These are phyloP conservation scores for Cantharis flavilabris DNA, from an alignment of 2,888 invertebrate genomes.

Conservation along the genomic window DNA sequence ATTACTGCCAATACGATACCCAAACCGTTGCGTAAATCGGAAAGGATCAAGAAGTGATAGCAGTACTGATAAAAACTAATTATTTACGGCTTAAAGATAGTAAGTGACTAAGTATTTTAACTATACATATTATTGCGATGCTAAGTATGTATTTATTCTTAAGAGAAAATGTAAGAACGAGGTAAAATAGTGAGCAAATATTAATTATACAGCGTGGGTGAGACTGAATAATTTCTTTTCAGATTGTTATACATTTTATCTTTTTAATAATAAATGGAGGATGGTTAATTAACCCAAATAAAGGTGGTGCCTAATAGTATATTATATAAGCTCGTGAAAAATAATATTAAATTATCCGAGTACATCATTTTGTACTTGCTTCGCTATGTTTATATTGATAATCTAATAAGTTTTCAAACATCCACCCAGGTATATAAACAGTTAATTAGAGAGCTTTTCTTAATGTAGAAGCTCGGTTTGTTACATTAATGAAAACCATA, in stretches of 20 bases:
- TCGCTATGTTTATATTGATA: neutral
- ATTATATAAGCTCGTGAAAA: no score
- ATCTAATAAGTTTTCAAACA: neutral
- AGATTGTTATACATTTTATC: neutral
- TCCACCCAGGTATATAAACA: neutral
- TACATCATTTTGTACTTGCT: neutral
- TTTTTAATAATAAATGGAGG: neutral
- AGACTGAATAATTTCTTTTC: neutral
- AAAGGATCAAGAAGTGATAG: conserved; percentile 24
- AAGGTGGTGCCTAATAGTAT: no score
- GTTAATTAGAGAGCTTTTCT: neutral
- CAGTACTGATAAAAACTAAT: conserved; percentile 19
- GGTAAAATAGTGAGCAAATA: neutral
- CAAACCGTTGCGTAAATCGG: conserved; percentile 24
- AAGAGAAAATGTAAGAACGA: neutral
- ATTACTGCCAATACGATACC: conserved; percentile 30
- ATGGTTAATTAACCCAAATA: neutral
- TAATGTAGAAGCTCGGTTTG: neutral
- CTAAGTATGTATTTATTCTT: neutral
- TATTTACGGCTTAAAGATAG: conserved; percentile 17
- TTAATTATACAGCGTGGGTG: neutral
- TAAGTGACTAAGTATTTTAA: neutral
- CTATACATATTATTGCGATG: neutral
- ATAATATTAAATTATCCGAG: neutral
- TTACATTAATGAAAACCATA: neutral